These are phyloP conservation scores for Haemorhous mexicanus DNA, from an alignment of 2,113 vertebrate species.

Conservation along the genomic window DNA sequence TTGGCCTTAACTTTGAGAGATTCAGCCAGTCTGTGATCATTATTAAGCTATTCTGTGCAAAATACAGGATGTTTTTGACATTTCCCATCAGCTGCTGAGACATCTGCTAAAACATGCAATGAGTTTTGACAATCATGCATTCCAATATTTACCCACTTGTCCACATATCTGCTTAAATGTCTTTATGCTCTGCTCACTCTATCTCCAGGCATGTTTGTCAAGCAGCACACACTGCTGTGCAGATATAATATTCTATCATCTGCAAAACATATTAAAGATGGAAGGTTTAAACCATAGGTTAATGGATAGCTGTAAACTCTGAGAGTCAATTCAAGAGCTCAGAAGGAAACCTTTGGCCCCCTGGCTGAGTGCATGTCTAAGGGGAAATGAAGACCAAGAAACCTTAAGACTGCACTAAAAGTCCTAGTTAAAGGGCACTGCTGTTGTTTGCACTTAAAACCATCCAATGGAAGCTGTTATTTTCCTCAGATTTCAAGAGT, in stretches of 20 bases:
- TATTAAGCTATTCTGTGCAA: neutral
- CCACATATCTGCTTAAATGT: neutral
- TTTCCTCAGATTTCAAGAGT: neutral
- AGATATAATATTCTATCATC: neutral
- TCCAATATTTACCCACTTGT: slow-evolving; percentile 13
- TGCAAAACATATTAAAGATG: neutral
- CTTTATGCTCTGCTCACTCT: neutral
- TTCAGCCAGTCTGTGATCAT: neutral
- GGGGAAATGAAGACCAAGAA: neutral
- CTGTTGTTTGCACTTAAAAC: neutral
- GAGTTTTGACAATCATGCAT: neutral
- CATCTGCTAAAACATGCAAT: neutral
- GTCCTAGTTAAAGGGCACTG: neutral
- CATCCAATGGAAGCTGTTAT: neutral
- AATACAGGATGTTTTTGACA: neutral
- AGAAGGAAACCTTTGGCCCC: neutral
- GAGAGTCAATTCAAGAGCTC: neutral
- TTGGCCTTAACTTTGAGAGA: neutral
- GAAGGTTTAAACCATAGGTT: slow-evolving; percentile 21
- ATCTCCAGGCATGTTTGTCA: neutral
- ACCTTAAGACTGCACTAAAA: neutral
- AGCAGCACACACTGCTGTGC: neutral
- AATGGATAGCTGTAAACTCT: slow-evolving; percentile 35
- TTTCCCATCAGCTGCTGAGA: neutral
- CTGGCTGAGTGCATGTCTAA: neutral